Percentiles rank a stretch among this genome's conserved stretches.
phyloP scores from a whole-genome alignment of 1,140 invertebrate species.

The Episyrphus balteatus region DNA sequence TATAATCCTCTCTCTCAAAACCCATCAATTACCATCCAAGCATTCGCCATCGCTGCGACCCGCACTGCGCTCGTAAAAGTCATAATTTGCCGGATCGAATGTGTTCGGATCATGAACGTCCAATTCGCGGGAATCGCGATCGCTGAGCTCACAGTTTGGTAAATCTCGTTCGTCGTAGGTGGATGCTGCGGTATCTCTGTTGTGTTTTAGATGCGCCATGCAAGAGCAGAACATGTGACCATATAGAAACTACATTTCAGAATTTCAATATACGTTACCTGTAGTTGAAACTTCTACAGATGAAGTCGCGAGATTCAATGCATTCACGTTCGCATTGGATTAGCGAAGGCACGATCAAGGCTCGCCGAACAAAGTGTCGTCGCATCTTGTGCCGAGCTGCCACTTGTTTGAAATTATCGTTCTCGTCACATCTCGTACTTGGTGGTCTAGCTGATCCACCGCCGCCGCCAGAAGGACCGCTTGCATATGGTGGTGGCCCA shows the following conservation, averaged over 20 bases:
- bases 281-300: constrained; percentile 82
- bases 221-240: neutral
- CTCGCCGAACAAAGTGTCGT: constrained; percentile 63
- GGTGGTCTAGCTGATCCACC: constrained; percentile 25
- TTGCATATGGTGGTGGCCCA: no score
- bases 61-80: constrained; percentile 73
- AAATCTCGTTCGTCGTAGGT: constrained; percentile 51
- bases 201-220: constrained; percentile 14
- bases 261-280: constrained; percentile 31
- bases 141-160: constrained; percentile 82
- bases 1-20: neutral
- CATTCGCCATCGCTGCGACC: constrained; percentile 63
- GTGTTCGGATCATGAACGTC: constrained; percentile 73
- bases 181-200: constrained; percentile 43
- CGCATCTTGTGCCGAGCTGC: constrained; percentile 62
- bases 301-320: constrained; percentile 67
- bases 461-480: constrained; percentile 8
- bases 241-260: neutral
- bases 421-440: constrained; percentile 56
- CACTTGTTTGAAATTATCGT: constrained; percentile 68
- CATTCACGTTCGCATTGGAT: constrained; percentile 73
- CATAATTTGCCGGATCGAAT: constrained; percentile 76
- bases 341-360: constrained; percentile 58
- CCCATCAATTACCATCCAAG: constrained; percentile 55
- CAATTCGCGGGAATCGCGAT: constrained; percentile 70